Evolutionary conservation across 2,888 invertebrate species (phyloP).

Genomic region (Teleiodes luculella): DNA sequence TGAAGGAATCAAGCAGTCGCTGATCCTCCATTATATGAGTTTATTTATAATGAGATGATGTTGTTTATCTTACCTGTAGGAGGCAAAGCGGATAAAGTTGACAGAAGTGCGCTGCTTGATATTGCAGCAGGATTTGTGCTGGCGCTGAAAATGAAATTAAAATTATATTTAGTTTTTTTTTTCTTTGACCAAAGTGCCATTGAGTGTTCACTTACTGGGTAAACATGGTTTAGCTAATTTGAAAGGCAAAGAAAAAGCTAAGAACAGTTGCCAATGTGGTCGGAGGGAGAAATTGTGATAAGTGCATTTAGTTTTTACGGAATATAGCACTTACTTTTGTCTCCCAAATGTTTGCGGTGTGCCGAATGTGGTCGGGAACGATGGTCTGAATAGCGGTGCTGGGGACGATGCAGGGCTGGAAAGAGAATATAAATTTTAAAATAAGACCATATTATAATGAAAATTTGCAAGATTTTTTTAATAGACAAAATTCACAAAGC

Average conservation of each 20-base stretch:
- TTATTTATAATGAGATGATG: not conserved
- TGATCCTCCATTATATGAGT: no score
- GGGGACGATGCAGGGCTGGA: conserved; percentile 80
- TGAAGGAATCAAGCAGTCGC: no score
- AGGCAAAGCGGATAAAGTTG: conserved; percentile 66
- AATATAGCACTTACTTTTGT: conserved; percentile 48
- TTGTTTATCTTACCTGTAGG: conserved; percentile 51
- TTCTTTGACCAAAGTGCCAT: no score
- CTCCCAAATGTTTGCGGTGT: conserved; percentile 73
- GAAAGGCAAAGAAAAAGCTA: no score
- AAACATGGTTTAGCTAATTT: no score
- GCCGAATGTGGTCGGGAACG: conserved; percentile 85
- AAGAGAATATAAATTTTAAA: conserved; percentile 21
- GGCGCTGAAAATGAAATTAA: conserved; percentile 58
- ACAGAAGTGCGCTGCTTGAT: conserved; percentile 64
- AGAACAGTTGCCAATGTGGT: no score
- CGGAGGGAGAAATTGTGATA: no score
- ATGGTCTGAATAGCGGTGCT: conserved; percentile 84
- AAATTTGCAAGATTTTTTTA: no score
- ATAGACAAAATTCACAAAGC: no score
- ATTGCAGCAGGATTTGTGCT: conserved; percentile 56
- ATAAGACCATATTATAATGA: not conserved
- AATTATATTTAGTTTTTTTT: no score
- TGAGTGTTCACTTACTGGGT: no score
- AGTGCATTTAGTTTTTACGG: no score